A percentile compares a stretch with the other conserved stretches of the same genome.
Evolutionary conservation across 2,888 invertebrate genomes (phyloP).

Genomic region (Neelides folsomi): DNA sequence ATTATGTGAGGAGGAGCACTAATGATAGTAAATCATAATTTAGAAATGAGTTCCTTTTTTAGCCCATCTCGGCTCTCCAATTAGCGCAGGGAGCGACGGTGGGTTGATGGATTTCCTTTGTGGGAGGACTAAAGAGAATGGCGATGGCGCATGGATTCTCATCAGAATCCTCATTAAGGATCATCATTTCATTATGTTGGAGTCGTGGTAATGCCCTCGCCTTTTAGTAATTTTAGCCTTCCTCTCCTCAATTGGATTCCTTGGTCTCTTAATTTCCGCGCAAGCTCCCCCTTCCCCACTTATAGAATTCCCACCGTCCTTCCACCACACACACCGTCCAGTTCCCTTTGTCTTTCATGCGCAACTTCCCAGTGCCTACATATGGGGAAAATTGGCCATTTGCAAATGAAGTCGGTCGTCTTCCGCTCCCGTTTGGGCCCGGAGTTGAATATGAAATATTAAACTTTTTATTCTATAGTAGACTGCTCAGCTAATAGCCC

Average conservation of each 20-base stretch:
- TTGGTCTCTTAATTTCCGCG: conserved; percentile 10
- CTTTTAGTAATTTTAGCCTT: conserved; percentile 8
- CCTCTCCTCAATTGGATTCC: neutral
- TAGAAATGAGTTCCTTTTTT: too few species aligned
- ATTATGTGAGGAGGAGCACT: too few species aligned
- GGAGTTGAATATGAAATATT: neutral
- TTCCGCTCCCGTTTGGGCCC: neutral
- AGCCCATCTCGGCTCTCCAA: too few species aligned
- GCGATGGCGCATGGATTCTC: too few species aligned
- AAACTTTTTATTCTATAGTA: neutral
- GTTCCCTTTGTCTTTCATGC: conserved; percentile 8
- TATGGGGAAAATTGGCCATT: neutral
- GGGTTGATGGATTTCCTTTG: too few species aligned
- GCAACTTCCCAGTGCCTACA: conserved; percentile 1
- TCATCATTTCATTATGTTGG: too few species aligned
- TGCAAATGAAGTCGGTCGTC: conserved; percentile 1
- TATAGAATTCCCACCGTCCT: neutral
- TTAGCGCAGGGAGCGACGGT: too few species aligned
- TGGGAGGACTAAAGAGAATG: too few species aligned
- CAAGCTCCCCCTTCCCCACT: conserved; percentile 7
- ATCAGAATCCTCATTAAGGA: too few species aligned
- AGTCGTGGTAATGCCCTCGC: too few species aligned
- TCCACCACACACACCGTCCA: neutral
- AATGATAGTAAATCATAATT: too few species aligned
- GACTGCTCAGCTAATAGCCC: too few species aligned